phyloP scores from a whole-genome alignment of 2,797 vertebrate genomes.

The Lutjanus campechanus region DNA sequence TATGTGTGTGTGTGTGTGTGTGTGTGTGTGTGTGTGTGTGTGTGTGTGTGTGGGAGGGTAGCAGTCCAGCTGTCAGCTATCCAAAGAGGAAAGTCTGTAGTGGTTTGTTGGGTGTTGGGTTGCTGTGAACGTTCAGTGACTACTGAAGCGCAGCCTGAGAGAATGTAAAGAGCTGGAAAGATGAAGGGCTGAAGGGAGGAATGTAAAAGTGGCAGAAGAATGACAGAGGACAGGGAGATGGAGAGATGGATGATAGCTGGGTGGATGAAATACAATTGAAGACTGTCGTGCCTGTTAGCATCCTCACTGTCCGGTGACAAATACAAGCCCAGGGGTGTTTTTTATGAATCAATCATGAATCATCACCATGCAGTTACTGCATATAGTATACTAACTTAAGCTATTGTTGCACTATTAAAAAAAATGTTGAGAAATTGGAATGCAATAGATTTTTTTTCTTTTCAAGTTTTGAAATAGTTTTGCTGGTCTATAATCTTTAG shows the following conservation, averaged over 20 bases:
- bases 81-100: constrained; percentile 1
- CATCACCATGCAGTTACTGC: neutral
- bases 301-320: neutral
- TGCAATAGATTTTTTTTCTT: too few species aligned
- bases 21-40: constrained; percentile 22
- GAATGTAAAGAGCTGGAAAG: neutral
- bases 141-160: constrained; percentile 13
- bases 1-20: constrained; percentile 32
- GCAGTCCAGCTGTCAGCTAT: constrained; percentile 31
- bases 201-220: neutral
- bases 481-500: too few species aligned
- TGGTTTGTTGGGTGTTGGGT: constrained; percentile 8
- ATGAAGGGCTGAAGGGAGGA: neutral
- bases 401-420: too few species aligned
- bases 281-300: neutral
- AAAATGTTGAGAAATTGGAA: too few species aligned
- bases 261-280: neutral
- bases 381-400: too few species aligned
- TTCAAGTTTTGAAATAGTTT: too few species aligned
- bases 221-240: neutral
- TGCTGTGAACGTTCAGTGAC: neutral
- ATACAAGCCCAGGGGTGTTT: neutral
- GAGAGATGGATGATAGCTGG: neutral
- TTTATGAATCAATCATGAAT: constrained; percentile 2
- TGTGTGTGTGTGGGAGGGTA: constrained; percentile 5